These are phyloP conservation scores for Sparus aurata DNA, from an alignment of 2,797 vertebrate genomes.

Conservation along the genomic window DNA sequence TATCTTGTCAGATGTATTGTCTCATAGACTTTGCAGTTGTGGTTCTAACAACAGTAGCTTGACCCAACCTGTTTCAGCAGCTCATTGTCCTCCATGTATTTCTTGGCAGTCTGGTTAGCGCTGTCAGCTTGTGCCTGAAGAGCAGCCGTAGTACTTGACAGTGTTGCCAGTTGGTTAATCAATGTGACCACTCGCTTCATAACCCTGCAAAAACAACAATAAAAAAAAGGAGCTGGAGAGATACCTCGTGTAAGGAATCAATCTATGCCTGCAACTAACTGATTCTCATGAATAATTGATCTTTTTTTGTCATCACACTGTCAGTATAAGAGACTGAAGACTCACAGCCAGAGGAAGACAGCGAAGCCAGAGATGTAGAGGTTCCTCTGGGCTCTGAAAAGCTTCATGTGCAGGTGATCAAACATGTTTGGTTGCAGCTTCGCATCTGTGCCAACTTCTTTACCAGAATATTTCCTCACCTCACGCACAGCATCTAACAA, in stretches of 20 bases:
- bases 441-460: conserved; percentile 69
- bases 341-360: conserved; percentile 97
- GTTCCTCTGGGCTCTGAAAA: conserved; percentile 95
- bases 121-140: conserved; percentile 90
- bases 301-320: not conserved
- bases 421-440: conserved; percentile 81
- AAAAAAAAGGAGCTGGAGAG: not conserved
- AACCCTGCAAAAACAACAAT: conserved; percentile 70
- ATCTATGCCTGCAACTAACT: not conserved
- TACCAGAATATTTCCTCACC: conserved; percentile 90
- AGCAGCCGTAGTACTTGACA: conserved; percentile 79
- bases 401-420: conserved; percentile 96
- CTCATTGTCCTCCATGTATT: conserved; percentile 92
- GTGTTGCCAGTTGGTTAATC: conserved; percentile 92
- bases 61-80: conserved; percentile 87
- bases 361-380: conserved; percentile 96
- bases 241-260: not conserved
- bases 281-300: not conserved
- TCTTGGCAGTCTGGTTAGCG: conserved; percentile 88
- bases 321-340: conserved; percentile 43
- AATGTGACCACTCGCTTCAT: conserved; percentile 92
- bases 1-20: not conserved
- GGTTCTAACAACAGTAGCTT: not conserved
- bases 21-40: not conserved
- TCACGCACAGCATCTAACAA: conserved; percentile 92